A percentile compares a stretch with the other conserved stretches of the same genome.
These are phyloP conservation scores for Salvelinus sp. DNA, from an alignment of 2,113 vertebrate species.

Conservation along the genomic window DNA sequence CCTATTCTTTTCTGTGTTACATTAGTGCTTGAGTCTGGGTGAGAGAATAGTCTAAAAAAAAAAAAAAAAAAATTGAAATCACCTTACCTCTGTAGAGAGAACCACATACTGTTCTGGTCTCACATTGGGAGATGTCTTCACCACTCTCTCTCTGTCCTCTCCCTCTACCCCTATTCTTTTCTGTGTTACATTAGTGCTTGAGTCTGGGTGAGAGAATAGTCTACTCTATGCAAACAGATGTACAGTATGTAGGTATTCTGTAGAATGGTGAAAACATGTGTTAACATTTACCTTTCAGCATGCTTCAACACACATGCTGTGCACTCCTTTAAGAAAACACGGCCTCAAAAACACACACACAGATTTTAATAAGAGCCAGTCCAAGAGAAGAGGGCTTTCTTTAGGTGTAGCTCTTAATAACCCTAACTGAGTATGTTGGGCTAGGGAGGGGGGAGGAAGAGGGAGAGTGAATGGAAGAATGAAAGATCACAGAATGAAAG, in stretches of 20 bases:
- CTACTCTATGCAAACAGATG: constrained; percentile 45
- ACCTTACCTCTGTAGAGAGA: background rate
- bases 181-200: background rate
- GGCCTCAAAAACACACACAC: constrained; percentile 11
- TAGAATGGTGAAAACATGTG: constrained; percentile 13
- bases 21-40: background rate
- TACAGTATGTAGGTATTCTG: constrained; percentile 7
- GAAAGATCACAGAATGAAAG: constrained; percentile 42
- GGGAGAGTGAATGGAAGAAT: constrained; percentile 37
- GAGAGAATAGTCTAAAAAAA: background rate
- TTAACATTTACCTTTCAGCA: constrained; percentile 21
- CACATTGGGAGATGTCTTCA: background rate
- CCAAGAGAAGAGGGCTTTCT: constrained; percentile 30
- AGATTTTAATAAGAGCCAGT: constrained; percentile 10
- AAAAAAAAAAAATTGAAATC: background rate
- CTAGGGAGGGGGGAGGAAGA: constrained; percentile 7
- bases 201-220: background rate
- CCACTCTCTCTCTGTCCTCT: background rate
- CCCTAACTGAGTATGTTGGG: constrained; percentile 34
- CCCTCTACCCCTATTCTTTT: background rate
- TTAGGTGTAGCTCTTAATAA: constrained; percentile 63
- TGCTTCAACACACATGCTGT: constrained; percentile 2
- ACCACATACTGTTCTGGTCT: background rate
- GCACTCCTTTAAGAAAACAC: constrained; percentile 26
- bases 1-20: background rate